These are phyloP conservation scores for Eurystomus glaucurus DNA, from an alignment of 2,797 vertebrate genomes.

Conservation along the genomic window DNA sequence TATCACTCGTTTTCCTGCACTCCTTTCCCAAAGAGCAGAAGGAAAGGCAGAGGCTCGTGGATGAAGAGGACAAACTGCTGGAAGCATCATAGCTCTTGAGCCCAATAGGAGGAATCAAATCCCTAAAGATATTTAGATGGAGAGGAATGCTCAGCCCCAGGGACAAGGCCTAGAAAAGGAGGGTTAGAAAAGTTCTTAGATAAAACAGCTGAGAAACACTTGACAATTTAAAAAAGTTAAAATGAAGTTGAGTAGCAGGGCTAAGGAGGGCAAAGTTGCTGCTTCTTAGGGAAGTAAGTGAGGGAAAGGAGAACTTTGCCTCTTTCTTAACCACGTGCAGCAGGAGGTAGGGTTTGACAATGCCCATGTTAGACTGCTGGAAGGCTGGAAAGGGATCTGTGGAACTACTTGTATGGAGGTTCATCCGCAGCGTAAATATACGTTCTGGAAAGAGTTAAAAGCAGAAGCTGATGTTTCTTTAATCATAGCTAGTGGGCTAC, in stretches of 20 bases:
- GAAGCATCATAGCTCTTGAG: background rate
- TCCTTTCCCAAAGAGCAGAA: background rate
- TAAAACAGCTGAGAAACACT: background rate
- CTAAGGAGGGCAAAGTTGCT: background rate
- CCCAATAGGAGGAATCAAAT: background rate
- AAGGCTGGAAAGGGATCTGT: background rate
- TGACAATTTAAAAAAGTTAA: fast-evolving
- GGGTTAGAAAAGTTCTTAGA: background rate
- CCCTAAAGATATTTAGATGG: background rate
- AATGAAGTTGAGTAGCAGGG: background rate
- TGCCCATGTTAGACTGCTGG: fast-evolving
- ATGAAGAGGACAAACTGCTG: background rate
- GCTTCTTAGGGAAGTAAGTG: background rate
- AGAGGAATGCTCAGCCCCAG: background rate
- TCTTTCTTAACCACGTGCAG: background rate
- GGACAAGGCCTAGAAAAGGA: background rate
- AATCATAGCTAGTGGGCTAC: background rate
- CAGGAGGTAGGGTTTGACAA: background rate
- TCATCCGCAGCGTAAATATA: background rate
- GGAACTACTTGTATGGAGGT: background rate
- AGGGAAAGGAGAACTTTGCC: background rate
- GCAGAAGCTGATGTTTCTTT: background rate
- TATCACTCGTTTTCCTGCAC: background rate
- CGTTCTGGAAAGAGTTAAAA: background rate
- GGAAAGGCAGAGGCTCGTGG: background rate